These are phyloP conservation scores for Conger conger DNA, from an alignment of 2,113 vertebrate genomes.

Conservation along the genomic window DNA sequence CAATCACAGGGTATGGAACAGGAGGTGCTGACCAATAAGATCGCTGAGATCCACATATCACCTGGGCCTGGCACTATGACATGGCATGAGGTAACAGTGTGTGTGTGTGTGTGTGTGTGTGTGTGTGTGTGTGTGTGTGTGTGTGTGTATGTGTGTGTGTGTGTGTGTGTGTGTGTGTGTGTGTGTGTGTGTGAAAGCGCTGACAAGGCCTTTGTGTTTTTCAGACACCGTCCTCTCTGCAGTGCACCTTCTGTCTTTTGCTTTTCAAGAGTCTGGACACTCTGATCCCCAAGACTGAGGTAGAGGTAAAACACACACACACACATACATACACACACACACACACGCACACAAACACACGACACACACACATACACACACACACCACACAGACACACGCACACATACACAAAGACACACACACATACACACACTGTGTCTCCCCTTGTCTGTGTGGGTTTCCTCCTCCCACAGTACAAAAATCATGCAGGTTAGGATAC, in stretches of 20 bases:
- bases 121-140: not conserved
- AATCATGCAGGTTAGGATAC: too few species aligned
- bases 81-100: conserved; percentile 47
- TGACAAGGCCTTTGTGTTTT: not conserved
- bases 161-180: not conserved
- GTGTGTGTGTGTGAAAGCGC: not conserved
- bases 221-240: conserved; percentile 36
- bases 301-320: conserved; percentile 54
- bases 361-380: conserved; percentile 4
- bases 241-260: conserved; percentile 61
- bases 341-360: not conserved
- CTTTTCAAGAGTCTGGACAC: conserved; percentile 56
- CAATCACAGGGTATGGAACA: not conserved
- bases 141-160: not conserved
- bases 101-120: not conserved
- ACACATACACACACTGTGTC: conserved; percentile 1
- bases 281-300: conserved; percentile 64
- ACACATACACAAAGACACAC: not conserved
- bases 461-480: too few species aligned
- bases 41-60: conserved; percentile 35
- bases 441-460: too few species aligned
- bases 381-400: not conserved
- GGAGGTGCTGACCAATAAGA: conserved; percentile 45
- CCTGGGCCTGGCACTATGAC: conserved; percentile 24
- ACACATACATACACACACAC: conserved; percentile 12